These are phyloP conservation scores for Crypturellus tataupa DNA, from an alignment of 2,797 vertebrate species.

Conservation along the genomic window DNA sequence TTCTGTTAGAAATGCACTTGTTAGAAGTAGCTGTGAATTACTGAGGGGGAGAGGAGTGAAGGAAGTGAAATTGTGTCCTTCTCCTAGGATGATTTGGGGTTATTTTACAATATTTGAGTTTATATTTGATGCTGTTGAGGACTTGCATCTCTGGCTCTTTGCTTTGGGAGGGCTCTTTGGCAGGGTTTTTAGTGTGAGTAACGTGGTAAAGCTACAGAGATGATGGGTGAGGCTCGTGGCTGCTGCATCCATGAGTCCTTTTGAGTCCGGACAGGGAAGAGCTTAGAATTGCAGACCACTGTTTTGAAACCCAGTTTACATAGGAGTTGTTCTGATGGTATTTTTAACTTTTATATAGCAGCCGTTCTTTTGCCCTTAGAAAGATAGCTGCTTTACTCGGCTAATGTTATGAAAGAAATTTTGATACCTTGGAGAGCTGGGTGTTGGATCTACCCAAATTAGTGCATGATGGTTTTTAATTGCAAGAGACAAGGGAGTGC, in stretches of 20 bases:
- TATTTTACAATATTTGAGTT: neutral
- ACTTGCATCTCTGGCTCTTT: neutral
- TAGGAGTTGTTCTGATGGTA: neutral
- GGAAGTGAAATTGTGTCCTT: rapidly evolving
- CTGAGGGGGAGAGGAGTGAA: neutral
- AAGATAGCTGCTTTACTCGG: neutral
- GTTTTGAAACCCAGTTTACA: neutral
- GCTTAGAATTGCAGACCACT: neutral
- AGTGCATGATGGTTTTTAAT: rapidly evolving
- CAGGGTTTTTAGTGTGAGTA: neutral
- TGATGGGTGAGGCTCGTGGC: rapidly evolving
- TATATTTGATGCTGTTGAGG: neutral
- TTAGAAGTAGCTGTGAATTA: rapidly evolving
- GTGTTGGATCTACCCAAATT: rapidly evolving
- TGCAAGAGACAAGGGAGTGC: rapidly evolving
- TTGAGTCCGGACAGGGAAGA: neutral
- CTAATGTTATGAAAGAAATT: neutral
- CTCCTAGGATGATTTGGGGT: neutral
- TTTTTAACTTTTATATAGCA: neutral
- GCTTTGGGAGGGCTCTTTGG: neutral
- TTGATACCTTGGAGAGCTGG: neutral
- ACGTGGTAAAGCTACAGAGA: neutral
- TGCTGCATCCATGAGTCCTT: neutral
- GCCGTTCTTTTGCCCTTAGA: neutral
- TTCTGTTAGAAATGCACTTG: neutral